Evolutionary conservation across 2,113 vertebrate species (phyloP).

Genomic region (Lampris megalopsis): DNA sequence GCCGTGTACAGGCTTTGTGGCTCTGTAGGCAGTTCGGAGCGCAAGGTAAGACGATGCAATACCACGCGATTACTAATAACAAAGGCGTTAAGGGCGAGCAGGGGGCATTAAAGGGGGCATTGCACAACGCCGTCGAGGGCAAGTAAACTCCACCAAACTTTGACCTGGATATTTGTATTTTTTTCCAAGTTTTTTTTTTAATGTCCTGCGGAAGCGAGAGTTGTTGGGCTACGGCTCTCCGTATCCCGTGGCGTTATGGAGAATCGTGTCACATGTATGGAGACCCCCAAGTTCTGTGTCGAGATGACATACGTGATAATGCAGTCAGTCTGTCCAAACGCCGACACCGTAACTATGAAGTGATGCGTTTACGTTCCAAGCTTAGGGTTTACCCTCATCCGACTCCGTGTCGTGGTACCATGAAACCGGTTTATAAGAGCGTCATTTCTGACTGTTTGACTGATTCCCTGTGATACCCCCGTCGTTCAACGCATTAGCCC

Average conservation of each 20-base stretch:
- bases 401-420: slow-evolving; percentile 57
- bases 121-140: slow-evolving; percentile 79
- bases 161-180: slow-evolving; percentile 72
- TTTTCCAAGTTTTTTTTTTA: slow-evolving; percentile 36
- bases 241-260: slow-evolving; percentile 65
- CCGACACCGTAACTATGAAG: slow-evolving; percentile 49
- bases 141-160: slow-evolving; percentile 85
- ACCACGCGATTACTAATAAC: slow-evolving; percentile 87
- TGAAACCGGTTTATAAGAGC: slow-evolving; percentile 59
- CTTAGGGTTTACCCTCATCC: slow-evolving; percentile 25
- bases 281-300: slow-evolving; percentile 71
- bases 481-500: slow-evolving; percentile 51
- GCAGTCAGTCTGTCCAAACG: slow-evolving; percentile 34
- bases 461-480: slow-evolving; percentile 45
- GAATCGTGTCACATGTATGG: slow-evolving; percentile 69
- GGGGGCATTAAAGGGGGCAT: slow-evolving; percentile 86
- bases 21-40: slow-evolving; percentile 72
- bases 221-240: slow-evolving; percentile 53
- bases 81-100: slow-evolving; percentile 86
- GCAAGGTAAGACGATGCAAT: slow-evolving; percentile 86
- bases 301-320: slow-evolving; percentile 67
- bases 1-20: slow-evolving; percentile 65
- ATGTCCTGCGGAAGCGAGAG: slow-evolving; percentile 36
- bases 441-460: slow-evolving; percentile 52
- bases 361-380: slow-evolving; percentile 43